Evolutionary conservation across 2,888 invertebrate genomes (phyloP).

Genomic region (Argyra leucocephala): DNA sequence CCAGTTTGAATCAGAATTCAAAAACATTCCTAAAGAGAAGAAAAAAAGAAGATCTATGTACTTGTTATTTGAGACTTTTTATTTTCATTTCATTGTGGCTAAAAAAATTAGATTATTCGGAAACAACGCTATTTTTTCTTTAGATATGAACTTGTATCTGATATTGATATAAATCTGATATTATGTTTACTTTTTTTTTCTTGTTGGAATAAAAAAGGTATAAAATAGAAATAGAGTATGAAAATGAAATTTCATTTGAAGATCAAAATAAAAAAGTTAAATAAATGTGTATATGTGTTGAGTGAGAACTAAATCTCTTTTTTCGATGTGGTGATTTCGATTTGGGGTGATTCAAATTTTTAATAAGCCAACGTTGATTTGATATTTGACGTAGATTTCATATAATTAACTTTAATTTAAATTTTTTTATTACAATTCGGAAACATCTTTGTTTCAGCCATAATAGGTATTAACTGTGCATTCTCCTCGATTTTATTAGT

Average conservation of each 20-base stretch:
- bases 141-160: constrained; percentile 1
- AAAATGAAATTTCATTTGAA: not conserved
- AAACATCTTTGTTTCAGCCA: too few species aligned
- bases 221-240: constrained; percentile 1
- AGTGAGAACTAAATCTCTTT: too few species aligned
- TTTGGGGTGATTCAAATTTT: too few species aligned
- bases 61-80: constrained; percentile 4
- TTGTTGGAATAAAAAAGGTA: not conserved
- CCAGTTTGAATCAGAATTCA: not conserved
- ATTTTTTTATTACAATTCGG: too few species aligned
- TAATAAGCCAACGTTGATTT: too few species aligned
- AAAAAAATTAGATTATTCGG: not conserved
- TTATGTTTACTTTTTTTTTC: not conserved
- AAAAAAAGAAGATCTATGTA: not conserved
- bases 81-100: not conserved
- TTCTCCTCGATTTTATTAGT: too few species aligned
- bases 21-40: not conserved
- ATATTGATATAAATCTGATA: not conserved
- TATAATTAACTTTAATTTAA: too few species aligned
- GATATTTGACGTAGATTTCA: too few species aligned
- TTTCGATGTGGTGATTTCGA: too few species aligned
- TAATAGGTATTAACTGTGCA: too few species aligned
- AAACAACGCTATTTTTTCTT: not conserved
- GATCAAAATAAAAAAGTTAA: not conserved
- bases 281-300: too few species aligned